phyloP scores from a whole-genome alignment of 1,140 invertebrate genomes.

The Aethina tumida region DNA sequence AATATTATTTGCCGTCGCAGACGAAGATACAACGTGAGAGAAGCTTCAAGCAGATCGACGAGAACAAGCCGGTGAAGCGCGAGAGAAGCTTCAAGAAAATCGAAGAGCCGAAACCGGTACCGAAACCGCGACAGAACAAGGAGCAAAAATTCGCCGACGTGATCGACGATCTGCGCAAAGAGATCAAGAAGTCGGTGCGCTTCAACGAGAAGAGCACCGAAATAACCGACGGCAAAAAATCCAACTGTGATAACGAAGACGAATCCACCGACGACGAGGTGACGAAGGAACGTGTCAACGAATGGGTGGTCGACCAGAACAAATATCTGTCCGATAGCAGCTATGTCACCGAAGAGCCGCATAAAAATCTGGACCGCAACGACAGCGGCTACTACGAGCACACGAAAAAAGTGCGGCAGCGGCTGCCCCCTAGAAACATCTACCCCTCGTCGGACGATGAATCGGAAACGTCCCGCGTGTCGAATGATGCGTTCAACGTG shows the following conservation, averaged over 20 bases:
- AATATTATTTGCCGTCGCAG: conserved; percentile 27
- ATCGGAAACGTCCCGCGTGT: conserved; percentile 3
- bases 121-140: conserved; percentile 18
- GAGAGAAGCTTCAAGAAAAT: no score
- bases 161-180: conserved; percentile 25
- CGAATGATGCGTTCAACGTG: background rate
- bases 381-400: conserved; percentile 31
- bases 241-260: conserved; percentile 8
- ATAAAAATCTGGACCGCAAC: conserved; percentile 18
- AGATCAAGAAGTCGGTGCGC: conserved; percentile 30
- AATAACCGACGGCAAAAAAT: conserved; percentile 13
- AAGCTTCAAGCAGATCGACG: conserved; percentile 3
- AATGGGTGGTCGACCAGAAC: conserved; percentile 32
- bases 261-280: conserved; percentile 15
- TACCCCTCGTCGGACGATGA: conserved; percentile 22
- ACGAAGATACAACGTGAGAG: conserved; percentile 11
- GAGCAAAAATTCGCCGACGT: conserved; percentile 18
- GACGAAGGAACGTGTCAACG: conserved; percentile 19
- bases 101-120: conserved; percentile 13
- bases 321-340: conserved; percentile 19
- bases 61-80: conserved; percentile 3
- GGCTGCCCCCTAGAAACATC: conserved; percentile 30
- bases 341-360: conserved; percentile 4
- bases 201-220: conserved; percentile 26
- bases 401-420: conserved; percentile 27